A percentile compares a stretch with the other conserved stretches of the same genome.
Conservation (phyloP, 1,140 invertebrate genomes). For the Campoletis sonorensis region DNA sequence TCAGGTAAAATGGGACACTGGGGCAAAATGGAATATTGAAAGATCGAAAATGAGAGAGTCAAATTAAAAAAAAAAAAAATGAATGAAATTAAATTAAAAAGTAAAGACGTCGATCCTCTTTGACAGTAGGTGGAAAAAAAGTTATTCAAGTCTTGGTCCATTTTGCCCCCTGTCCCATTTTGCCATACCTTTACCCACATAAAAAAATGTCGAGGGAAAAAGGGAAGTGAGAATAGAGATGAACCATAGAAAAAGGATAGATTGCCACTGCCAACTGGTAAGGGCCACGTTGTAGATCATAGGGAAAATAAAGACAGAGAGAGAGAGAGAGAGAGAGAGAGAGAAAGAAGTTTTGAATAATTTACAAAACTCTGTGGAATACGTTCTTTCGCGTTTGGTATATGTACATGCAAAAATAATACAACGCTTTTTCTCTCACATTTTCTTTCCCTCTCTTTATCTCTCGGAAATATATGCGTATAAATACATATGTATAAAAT, state of each 20-base stretch:
- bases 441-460: background rate
- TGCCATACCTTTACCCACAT: no score
- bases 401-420: conserved; percentile 34
- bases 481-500: background rate
- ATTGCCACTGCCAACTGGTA: conserved; percentile 59
- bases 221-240: conserved; percentile 47
- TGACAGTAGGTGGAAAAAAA: no score
- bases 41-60: no score
- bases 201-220: conserved; percentile 6
- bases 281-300: conserved; percentile 63
- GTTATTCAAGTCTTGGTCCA: no score
- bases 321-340: conserved; percentile 30
- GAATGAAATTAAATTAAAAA: no score
- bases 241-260: conserved; percentile 54
- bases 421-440: conserved; percentile 17
- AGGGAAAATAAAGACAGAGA: conserved; percentile 43
- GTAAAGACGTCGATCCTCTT: no score
- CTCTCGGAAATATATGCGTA: background rate
- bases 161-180: no score
- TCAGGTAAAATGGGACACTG: conserved; percentile 25
- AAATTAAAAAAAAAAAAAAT: no score
- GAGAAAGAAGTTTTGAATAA: conserved; percentile 64
- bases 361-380: conserved; percentile 59
- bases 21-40: conserved; percentile 10
- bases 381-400: conserved; percentile 39